These are phyloP conservation scores for Antennarius maculatus DNA, from an alignment of 2,797 vertebrate species.

Conservation along the genomic window DNA sequence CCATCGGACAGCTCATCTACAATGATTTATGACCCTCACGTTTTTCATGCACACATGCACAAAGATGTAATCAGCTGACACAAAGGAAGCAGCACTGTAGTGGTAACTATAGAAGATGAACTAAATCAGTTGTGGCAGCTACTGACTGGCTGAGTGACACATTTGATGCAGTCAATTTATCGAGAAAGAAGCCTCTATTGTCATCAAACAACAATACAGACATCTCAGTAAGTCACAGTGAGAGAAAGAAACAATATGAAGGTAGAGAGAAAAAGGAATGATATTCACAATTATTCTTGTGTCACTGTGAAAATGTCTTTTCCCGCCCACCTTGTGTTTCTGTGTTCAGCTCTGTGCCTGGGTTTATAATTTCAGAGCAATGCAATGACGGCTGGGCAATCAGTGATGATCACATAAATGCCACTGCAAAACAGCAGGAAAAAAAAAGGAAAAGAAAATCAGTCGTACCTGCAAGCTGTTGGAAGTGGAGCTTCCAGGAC, in stretches of 20 bases:
- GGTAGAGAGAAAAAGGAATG: slow-evolving; percentile 33
- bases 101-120: slow-evolving; percentile 30
- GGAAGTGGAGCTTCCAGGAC: slow-evolving; percentile 20
- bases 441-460: slow-evolving; percentile 42
- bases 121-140: slow-evolving; percentile 48
- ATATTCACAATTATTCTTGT: slow-evolving; percentile 57
- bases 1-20: slow-evolving; percentile 50
- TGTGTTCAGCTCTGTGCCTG: slow-evolving; percentile 45
- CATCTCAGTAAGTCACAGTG: slow-evolving; percentile 1
- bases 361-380: slow-evolving; percentile 59
- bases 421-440: slow-evolving; percentile 39
- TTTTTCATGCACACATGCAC: slow-evolving; percentile 15
- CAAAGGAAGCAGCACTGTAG: slow-evolving; percentile 16
- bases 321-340: slow-evolving; percentile 42
- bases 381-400: slow-evolving; percentile 57
- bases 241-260: slow-evolving; percentile 16
- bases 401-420: slow-evolving; percentile 37
- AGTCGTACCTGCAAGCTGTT: slow-evolving; percentile 18
- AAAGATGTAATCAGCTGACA: slow-evolving; percentile 43
- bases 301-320: slow-evolving; percentile 62
- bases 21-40: slow-evolving; percentile 52
- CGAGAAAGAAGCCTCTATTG: slow-evolving; percentile 47
- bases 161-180: slow-evolving; percentile 47
- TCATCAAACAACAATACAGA: slow-evolving; percentile 29
- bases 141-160: slow-evolving; percentile 44